Evolutionary conservation across 2,113 vertebrate genomes (phyloP).

Genomic region (Balaeniceps rex): DNA sequence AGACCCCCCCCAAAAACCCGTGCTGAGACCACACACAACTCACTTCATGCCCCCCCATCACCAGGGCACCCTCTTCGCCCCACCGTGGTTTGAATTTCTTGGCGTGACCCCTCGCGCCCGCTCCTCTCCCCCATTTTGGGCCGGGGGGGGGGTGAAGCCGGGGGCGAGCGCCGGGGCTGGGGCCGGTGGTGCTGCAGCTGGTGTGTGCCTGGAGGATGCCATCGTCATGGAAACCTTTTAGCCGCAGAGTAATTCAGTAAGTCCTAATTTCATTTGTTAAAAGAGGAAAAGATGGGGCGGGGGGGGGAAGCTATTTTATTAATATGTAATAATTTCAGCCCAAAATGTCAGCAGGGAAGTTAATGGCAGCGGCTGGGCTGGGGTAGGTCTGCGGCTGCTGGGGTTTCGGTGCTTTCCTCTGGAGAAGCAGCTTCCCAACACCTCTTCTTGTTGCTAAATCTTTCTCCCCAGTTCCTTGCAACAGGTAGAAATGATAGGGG

Average conservation of each 20-base stretch:
- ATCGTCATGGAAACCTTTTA: background rate
- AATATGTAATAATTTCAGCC: background rate
- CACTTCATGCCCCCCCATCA: background rate
- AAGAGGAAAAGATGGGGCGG: background rate
- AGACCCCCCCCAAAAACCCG: background rate
- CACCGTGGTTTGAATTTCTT: background rate
- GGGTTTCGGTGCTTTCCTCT: accelerated
- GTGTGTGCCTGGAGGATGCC: background rate
- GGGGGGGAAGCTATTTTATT: background rate
- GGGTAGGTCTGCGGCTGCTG: background rate
- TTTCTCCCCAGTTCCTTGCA: background rate
- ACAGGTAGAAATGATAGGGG: background rate
- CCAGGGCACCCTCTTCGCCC: no score
- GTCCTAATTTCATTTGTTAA: background rate
- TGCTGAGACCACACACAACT: background rate
- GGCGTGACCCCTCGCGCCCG: accelerated
- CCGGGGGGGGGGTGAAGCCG: no score
- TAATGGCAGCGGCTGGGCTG: background rate
- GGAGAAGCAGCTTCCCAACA: background rate
- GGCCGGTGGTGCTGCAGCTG: no score
- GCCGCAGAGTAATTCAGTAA: background rate
- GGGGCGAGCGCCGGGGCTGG: background rate
- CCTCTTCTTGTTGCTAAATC: background rate
- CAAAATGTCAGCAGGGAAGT: background rate
- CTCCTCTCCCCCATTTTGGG: background rate